Evolutionary conservation across 2,113 vertebrate species (phyloP).

Genomic region (Chaetura pelagica): DNA sequence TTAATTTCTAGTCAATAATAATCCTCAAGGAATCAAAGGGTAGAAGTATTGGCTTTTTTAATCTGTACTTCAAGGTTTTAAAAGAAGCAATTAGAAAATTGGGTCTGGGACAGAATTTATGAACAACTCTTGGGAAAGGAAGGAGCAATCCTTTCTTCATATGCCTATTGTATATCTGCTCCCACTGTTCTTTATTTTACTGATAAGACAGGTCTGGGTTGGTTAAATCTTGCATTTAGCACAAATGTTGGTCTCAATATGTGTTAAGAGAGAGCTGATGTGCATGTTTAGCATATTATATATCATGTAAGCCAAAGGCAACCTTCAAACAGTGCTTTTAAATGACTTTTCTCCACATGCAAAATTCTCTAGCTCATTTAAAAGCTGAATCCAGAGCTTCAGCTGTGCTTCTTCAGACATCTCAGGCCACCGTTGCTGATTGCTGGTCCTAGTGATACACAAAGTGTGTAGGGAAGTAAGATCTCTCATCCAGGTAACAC

Average conservation of each 20-base stretch:
- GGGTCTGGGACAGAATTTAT: background rate
- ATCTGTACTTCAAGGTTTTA: background rate
- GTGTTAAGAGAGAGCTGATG: fast-evolving
- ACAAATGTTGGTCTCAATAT: background rate
- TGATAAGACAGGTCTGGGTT: background rate
- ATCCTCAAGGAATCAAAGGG: background rate
- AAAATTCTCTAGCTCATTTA: background rate
- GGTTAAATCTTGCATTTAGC: background rate
- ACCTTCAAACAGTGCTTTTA: background rate
- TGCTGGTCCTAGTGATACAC: background rate
- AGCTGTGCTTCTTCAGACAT: background rate
- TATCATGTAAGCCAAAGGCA: background rate
- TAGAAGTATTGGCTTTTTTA: background rate
- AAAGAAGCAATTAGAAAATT: background rate
- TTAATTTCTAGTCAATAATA: background rate
- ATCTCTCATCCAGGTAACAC: background rate
- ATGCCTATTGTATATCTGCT: background rate
- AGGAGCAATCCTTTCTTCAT: background rate
- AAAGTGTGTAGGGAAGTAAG: background rate
- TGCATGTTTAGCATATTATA: fast-evolving
- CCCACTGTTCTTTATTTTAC: background rate
- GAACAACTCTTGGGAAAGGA: background rate
- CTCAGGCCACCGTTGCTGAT: fast-evolving
- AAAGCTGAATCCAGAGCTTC: background rate
- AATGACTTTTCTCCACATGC: background rate